Evolutionary conservation across 2,113 vertebrate genomes (phyloP).

Genomic region (Anguilla japonica): DNA sequence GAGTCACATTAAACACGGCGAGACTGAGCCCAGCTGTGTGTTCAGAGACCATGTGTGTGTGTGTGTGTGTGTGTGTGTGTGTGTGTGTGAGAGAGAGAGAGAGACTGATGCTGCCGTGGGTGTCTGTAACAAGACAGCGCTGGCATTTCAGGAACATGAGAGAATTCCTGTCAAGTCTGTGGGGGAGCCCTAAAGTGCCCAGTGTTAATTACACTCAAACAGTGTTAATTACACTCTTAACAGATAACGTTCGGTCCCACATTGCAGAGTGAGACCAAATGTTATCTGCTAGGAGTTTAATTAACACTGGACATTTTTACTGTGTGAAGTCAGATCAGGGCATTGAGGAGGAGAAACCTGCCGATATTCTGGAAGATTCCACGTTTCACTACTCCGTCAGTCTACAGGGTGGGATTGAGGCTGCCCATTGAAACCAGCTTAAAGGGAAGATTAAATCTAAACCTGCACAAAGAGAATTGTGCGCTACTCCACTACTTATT

Average conservation of each 20-base stretch:
- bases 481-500: not conserved
- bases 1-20: too few relatives aligned
- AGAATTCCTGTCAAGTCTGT: not conserved
- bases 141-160: not conserved
- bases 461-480: not conserved
- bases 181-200: not conserved
- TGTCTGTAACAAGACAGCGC: not conserved
- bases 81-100: not conserved
- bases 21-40: not conserved
- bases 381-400: not conserved
- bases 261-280: too few relatives aligned
- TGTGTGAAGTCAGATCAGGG: not conserved
- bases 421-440: not conserved
- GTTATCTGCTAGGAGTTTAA: too few relatives aligned
- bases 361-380: not conserved
- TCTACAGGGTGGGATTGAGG: not conserved
- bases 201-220: too few relatives aligned
- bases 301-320: too few relatives aligned
- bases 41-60: not conserved
- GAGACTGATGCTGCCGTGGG: too few relatives aligned
- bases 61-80: not conserved
- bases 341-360: not conserved
- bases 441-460: not conserved
- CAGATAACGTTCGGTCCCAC: too few relatives aligned
- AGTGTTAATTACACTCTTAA: too few relatives aligned